Percentiles rank a stretch among this genome's conserved stretches.
Conservation (phyloP, 2,113 vertebrate genomes). For the Rhinogobius similis region DNA sequence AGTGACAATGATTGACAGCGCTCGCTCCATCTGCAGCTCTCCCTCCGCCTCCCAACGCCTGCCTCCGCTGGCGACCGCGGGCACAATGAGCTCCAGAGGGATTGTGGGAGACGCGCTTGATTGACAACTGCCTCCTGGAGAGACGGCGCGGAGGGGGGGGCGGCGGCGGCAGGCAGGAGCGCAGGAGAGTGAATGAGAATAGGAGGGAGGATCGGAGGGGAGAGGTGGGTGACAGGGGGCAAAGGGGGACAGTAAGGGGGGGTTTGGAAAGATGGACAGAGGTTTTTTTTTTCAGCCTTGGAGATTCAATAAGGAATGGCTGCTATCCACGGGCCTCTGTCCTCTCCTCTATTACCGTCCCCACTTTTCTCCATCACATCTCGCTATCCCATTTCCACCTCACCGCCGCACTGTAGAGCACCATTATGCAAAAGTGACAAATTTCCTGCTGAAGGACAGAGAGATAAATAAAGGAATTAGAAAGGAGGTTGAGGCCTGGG, state of each 20-base stretch:
- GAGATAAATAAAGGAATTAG: constrained; percentile 63
- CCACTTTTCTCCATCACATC: constrained; percentile 45
- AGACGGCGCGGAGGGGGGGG: constrained; percentile 79
- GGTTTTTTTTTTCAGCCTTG: constrained; percentile 7
- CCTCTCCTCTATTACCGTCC: constrained; percentile 47
- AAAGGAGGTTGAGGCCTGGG: constrained; percentile 32
- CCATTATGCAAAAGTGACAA: constrained; percentile 74
- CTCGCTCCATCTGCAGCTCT: constrained; percentile 92
- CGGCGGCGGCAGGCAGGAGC: constrained; percentile 34
- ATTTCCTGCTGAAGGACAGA: constrained; percentile 51
- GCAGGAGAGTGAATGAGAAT: constrained; percentile 45
- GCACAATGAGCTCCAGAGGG: constrained; percentile 96
- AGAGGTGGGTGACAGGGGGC: constrained; percentile 59
- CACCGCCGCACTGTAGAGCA: constrained; percentile 40
- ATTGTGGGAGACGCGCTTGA: constrained; percentile 85
- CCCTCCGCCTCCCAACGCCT: constrained; percentile 89
- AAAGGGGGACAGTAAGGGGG: constrained; percentile 49
- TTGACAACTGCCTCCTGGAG: constrained; percentile 98
- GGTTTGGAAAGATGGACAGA: constrained; percentile 57
- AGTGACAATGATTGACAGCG: constrained; percentile 99
- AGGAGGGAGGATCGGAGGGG: constrained; percentile 51
- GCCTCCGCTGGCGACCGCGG: constrained; percentile 90
- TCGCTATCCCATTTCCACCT: constrained; percentile 39
- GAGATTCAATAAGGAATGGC: constrained; percentile 58
- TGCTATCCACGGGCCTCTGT: constrained; percentile 41